These are phyloP conservation scores for Drosophila repleta DNA, from an alignment of 1,140 invertebrate species.

Conservation along the genomic window DNA sequence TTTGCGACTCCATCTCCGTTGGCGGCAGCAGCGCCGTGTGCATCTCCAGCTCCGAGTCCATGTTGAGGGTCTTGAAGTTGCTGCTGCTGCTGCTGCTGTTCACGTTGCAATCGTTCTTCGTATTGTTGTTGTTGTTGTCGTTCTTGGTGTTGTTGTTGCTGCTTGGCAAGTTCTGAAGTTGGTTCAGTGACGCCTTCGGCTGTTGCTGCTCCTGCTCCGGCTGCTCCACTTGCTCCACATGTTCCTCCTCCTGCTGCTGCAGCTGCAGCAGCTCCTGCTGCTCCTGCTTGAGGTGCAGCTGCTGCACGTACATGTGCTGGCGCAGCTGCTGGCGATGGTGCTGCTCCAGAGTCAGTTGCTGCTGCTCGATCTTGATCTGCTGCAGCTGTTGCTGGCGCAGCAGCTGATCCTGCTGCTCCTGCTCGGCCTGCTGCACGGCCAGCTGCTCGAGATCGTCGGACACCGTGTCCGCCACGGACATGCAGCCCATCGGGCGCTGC, in stretches of 20 bases:
- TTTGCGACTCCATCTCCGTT: not conserved
- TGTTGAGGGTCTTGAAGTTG: not conserved
- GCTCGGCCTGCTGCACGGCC: not conserved
- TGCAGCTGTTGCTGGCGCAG: not conserved
- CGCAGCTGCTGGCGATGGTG: not conserved
- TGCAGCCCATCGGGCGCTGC: slow-evolving; percentile 13
- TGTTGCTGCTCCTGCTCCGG: too few species aligned
- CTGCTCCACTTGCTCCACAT: too few species aligned
- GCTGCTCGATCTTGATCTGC: not conserved
- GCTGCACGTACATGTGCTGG: not conserved
- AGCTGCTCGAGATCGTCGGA: not conserved
- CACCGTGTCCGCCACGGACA: not conserved
- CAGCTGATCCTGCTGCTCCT: not conserved
- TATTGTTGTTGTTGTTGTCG: not conserved
- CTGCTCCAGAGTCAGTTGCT: not conserved
- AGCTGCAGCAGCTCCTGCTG: not conserved
- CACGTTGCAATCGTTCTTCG: too few species aligned
- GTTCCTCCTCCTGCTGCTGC: too few species aligned
- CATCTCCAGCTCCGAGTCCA: slow-evolving; percentile 37
- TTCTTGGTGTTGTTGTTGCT: not conserved
- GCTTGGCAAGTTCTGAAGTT: too few species aligned
- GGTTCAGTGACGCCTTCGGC: too few species aligned
- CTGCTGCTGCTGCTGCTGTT: not conserved
- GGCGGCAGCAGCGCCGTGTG: slow-evolving; percentile 20
- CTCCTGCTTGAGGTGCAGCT: not conserved